phyloP scores from a whole-genome alignment of 2,888 invertebrate species.

The Stictocephala bisonia region DNA sequence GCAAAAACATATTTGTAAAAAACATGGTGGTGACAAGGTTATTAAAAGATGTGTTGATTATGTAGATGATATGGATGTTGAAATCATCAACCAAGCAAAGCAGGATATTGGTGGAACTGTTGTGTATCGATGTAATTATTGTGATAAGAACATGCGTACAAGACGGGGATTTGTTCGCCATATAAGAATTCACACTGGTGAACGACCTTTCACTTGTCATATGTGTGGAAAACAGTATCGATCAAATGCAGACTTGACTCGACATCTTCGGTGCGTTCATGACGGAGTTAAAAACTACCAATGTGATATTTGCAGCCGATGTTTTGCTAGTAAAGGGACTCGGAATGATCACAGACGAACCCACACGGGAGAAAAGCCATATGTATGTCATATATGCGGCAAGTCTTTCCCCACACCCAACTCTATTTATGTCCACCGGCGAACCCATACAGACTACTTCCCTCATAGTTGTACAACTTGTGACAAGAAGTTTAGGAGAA shows the following conservation, averaged over 20 bases:
- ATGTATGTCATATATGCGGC: conserved; percentile 66
- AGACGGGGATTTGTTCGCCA: conserved; percentile 62
- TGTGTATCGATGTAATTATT: conserved; percentile 39
- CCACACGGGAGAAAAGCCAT: conserved; percentile 66
- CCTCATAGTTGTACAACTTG: conserved; percentile 72
- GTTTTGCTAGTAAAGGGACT: conserved; percentile 67
- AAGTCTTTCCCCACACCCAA: conserved; percentile 47
- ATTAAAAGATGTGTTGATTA: background rate
- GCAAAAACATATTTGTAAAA: conserved; percentile 42
- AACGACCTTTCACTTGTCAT: conserved; percentile 64
- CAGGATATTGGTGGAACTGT: conserved; percentile 37
- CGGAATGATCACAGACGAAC: conserved; percentile 65
- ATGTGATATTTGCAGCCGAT: conserved; percentile 66
- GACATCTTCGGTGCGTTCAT: conserved; percentile 63
- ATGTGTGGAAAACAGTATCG: conserved; percentile 48
- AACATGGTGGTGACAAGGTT: conserved; percentile 20
- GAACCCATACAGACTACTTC: conserved; percentile 67
- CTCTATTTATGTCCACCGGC: conserved; percentile 65
- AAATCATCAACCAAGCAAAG: conserved; percentile 28
- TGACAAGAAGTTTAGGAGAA: conserved; percentile 67
- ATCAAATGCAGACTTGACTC: conserved; percentile 28
- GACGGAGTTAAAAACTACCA: conserved; percentile 65
- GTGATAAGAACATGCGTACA: conserved; percentile 42
- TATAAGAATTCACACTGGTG: conserved; percentile 64
- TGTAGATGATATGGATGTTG: conserved; percentile 12